phyloP scores from a whole-genome alignment of 2,888 invertebrate species.

The Hypolimnas misippus region DNA sequence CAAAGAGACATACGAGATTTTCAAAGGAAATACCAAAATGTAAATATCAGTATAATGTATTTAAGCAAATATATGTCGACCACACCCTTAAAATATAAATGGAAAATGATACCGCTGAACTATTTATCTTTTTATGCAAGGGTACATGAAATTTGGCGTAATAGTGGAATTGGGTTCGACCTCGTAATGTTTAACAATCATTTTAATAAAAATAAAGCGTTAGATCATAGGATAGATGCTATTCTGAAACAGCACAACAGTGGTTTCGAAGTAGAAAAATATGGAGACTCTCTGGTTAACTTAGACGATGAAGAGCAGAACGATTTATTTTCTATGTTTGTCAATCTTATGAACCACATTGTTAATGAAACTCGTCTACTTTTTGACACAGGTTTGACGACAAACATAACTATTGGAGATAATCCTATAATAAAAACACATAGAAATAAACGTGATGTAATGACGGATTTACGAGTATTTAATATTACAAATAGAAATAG shows the following conservation, averaged over 20 bases:
- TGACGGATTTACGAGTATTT: neutral
- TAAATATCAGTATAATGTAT: constrained; percentile 67
- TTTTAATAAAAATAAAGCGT: constrained; percentile 47
- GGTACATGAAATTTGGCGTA: constrained; percentile 80
- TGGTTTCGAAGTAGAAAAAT: constrained; percentile 62
- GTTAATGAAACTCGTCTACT: constrained; percentile 60
- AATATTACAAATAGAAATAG: neutral
- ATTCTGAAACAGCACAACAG: constrained; percentile 70
- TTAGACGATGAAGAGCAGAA: constrained; percentile 60
- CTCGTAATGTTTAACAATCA: constrained; percentile 56
- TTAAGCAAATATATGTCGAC: constrained; percentile 73
- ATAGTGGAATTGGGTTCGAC: constrained; percentile 79
- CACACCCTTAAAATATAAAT: constrained; percentile 77
- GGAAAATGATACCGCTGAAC: constrained; percentile 71
- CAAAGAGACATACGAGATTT: constrained; percentile 58
- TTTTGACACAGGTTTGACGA: constrained; percentile 50
- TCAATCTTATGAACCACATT: constrained; percentile 55
- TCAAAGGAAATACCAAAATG: constrained; percentile 63
- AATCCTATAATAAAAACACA: constrained; percentile 50
- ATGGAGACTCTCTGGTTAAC: constrained; percentile 55
- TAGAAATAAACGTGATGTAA: constrained; percentile 57
- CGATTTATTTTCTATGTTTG: constrained; percentile 56
- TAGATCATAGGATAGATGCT: constrained; percentile 54
- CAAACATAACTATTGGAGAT: constrained; percentile 41
- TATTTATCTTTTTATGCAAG: constrained; percentile 79